phyloP scores from a whole-genome alignment of 1,140 invertebrate species.

The Archivesica marissinica region DNA sequence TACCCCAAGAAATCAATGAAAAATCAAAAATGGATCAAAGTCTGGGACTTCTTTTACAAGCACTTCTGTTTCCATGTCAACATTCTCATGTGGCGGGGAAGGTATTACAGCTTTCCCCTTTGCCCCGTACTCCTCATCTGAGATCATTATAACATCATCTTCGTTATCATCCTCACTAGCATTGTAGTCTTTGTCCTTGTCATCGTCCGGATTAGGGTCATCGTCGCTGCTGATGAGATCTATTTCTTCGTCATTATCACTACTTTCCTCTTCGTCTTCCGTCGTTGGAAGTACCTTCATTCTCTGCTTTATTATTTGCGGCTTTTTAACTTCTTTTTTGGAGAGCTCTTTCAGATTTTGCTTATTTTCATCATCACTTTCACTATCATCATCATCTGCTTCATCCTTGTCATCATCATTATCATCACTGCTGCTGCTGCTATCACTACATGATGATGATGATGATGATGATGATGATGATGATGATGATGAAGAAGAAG shows the following conservation, averaged over 20 bases:
- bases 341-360: not conserved
- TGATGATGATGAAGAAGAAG: constrained; percentile 43
- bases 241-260: constrained; percentile 37
- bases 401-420: constrained; percentile 5
- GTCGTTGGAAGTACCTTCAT: constrained; percentile 34
- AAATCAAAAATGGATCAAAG: constrained; percentile 43
- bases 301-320: not conserved
- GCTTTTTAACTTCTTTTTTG: not conserved
- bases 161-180: constrained; percentile 34
- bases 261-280: constrained; percentile 40
- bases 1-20: constrained; percentile 3
- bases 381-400: constrained; percentile 26
- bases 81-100: constrained; percentile 31
- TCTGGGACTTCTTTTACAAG: constrained; percentile 47
- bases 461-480: not conserved
- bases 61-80: constrained; percentile 15
- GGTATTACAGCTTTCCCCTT: constrained; percentile 50
- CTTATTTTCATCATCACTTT: constrained; percentile 6
- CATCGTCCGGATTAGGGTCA: constrained; percentile 43
- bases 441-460: not conserved
- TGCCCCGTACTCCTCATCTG: constrained; percentile 43
- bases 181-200: constrained; percentile 38
- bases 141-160: constrained; percentile 54
- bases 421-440: not conserved
- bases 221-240: constrained; percentile 31